Conservation (phyloP, 1,140 invertebrate species). For the Ganaspis sp. region DNA sequence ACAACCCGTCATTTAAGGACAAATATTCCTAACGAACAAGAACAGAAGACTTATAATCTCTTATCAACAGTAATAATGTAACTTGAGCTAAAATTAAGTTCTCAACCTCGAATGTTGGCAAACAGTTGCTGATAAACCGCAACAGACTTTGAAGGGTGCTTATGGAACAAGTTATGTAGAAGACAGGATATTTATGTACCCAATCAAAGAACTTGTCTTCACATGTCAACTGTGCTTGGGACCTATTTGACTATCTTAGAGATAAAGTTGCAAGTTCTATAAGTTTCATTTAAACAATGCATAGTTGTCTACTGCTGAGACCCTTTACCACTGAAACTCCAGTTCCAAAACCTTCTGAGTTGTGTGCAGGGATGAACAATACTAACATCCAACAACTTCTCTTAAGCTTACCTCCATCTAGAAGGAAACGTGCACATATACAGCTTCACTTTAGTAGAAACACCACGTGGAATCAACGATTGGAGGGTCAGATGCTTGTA, state of each 20-base stretch:
- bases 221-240: neutral
- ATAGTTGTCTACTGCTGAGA: neutral
- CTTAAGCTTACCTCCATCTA: no score
- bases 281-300: neutral
- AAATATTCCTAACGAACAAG: no score
- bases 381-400: neutral
- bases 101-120: neutral
- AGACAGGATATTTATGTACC: neutral
- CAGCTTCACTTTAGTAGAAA: neutral
- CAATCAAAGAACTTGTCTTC: neutral
- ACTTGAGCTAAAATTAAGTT: neutral
- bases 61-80: neutral
- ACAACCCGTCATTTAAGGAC: no score
- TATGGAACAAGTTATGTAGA: neutral
- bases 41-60: no score
- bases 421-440: neutral
- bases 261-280: neutral
- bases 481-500: slow-evolving; percentile 34
- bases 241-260: neutral
- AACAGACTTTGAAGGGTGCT: neutral
- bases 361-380: neutral
- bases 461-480: slow-evolving; percentile 47
- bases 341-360: neutral
- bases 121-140: neutral
- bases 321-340: neutral